Evolutionary conservation across 2,797 vertebrate species (phyloP).

Genomic region (Pseudochirops corinnae): DNA sequence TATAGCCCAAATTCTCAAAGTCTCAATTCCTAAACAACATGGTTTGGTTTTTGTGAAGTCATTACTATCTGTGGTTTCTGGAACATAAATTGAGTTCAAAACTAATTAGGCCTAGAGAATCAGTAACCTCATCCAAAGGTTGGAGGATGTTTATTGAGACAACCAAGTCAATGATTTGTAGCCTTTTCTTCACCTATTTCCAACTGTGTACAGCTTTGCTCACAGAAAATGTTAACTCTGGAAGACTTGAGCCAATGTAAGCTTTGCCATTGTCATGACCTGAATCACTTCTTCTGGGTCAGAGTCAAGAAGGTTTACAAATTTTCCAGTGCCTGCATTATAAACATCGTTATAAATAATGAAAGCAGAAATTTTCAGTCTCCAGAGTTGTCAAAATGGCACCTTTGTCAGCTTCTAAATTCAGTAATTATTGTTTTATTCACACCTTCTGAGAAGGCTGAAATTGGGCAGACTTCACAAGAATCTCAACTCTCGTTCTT

Average conservation of each 20-base stretch:
- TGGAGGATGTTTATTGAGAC: neutral
- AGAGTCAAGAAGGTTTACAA: conserved; percentile 57
- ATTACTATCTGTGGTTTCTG: conserved; percentile 10
- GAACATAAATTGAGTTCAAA: conserved; percentile 23
- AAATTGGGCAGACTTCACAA: conserved; percentile 58
- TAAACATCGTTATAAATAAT: conserved; percentile 48
- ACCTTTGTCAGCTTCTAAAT: conserved; percentile 63
- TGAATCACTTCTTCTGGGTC: conserved; percentile 39
- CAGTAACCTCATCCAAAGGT: neutral
- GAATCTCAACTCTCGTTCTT: conserved; percentile 54
- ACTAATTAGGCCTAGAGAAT: conserved; percentile 33
- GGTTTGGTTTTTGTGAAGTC: neutral
- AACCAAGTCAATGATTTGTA: neutral
- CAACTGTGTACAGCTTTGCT: neutral
- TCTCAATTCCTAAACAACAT: conserved; percentile 20
- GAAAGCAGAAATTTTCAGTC: conserved; percentile 58
- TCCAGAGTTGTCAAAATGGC: conserved; percentile 60
- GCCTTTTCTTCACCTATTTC: conserved; percentile 17
- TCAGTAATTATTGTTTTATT: conserved; percentile 65
- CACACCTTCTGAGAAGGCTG: conserved; percentile 35
- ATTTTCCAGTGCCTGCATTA: conserved; percentile 53
- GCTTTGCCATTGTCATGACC: conserved; percentile 29
- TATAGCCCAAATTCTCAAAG: neutral
- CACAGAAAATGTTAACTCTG: neutral
- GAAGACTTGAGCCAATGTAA: conserved; percentile 9